Base-by-base conservation (phyloP, 2,888 invertebrate genomes). In the Ectemnius continuus region DNA sequence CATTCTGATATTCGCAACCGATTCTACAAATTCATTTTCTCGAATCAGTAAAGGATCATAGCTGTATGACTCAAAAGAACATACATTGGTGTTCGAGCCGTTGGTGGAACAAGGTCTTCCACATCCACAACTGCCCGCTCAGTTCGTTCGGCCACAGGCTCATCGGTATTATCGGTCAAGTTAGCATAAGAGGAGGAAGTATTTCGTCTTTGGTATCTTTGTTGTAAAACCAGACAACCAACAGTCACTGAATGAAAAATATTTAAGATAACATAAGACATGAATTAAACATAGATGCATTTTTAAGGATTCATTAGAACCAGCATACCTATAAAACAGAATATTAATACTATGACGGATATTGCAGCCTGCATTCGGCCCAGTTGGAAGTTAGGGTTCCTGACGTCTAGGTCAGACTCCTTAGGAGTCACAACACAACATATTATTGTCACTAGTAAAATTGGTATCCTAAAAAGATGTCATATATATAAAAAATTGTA, bases 201-300 rank as follows among this genome's bases (percentile, higher is more conserved):
- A 16, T 94, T 94, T 75, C 95, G 94, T 52, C 94, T 93, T 61
- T 94, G 94, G 88, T 95, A 96, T 47, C 98, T 93, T 86, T 97
- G 95, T 91, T 97, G 96, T 69, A 97, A 91, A 45, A 97, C 94
- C 71, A 98, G 92, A 86, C 96, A 96, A 1, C 96, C 95, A 3
- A 96, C 93, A 0, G 97, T 96, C 61, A 97, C 96, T 94, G 91
- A 3, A 36, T 36, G 4, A 36, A 36, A 8, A 36, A 36, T 36
- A 11, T 0, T 23, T 0, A 23, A 23, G 23, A 3, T 23, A 23
- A 3, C 23, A 23, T 23, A 23, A 23, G 2, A 23, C 26, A 28
- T 14, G n/a, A 59, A 1, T 69, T 60, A 23, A 4, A 71, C 0
- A 48, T 46, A 8, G 6, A 36, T 1, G 6, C 6, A 4, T 36